Base-by-base conservation (phyloP, 2,113 vertebrate species). In the Solea senegalensis region DNA sequence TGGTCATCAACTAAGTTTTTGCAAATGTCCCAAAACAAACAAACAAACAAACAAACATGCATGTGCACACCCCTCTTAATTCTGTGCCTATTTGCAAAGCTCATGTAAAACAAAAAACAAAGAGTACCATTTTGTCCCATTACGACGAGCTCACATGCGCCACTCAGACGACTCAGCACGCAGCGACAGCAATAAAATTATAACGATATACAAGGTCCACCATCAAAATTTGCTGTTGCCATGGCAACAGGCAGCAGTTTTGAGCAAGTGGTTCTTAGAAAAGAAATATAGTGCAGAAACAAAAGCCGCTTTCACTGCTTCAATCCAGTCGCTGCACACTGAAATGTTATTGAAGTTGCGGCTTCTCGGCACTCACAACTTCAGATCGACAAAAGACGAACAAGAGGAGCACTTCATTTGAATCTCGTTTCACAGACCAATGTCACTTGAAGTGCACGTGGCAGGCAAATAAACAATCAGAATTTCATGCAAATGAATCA, bases 151-250 rank as follows among this genome's bases (percentile, higher is more conserved):
- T 34, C 34, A 34, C 3, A 40, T 65, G 61, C 68, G 71, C 74
- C 67, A 76, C 68, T 84, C 70, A 82, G 65, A 61, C 58, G 52
- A 28, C 73, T 81, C 81, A 72, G 75, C 86, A 82, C 67, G 69
- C 70, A 39, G 84, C 85, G 76, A 81, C 83, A 59, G 82, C 84
- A 89, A 87, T 91, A 88, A 88, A 91, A 91, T 80, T 85, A 11
- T 89, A 90, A 82, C 83, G 67, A 74, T 78, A 87, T 79, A 83
- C 86, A 82, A 86, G 81, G 84, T 90, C 85, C 84, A 76, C 72
- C 86, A 80, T 86, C 81, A 87, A 85, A 89, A 86, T 86, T 78
- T 91, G 81, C 77, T 74, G 92, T 94, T 94, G 86, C 93, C 89
- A 91, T 90, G 89, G 93, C 74, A 91, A 93, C 93, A 72, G 69